Evolutionary conservation across 1,140 invertebrate genomes (phyloP), one percentile per base, ranked within the genome.

Genomic region (Nasonia longicornis): DNA sequence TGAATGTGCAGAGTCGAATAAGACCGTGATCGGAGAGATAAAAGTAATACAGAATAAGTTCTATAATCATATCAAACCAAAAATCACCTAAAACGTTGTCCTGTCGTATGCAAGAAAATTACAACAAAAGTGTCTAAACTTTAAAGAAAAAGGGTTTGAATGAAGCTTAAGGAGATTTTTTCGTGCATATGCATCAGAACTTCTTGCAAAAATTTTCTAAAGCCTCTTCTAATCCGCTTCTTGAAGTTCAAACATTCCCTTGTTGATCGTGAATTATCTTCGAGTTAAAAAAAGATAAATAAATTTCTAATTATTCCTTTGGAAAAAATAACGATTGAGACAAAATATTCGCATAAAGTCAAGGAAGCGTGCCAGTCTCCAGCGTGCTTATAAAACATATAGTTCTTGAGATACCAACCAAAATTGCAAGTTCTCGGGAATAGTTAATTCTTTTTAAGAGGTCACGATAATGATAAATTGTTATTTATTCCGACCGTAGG

Each of bases 361-460:
- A 14, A 73, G 48, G 38, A 78, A 67, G 3, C 20, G 20, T 22
- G 29, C 38, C 76, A 82, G 69, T 82, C 80, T 78, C 70, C 80
- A 82, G 58, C 45, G 42, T 63, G n/a, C 42, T 3, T 70, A 70
- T 31, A 63, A 81, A 76, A 76, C 58, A 58, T 52, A 69, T 38
- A 52, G 6, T 73, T 66, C 70, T 73, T 31, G 38, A 14, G 58
- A 52, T 72, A 72, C 42, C 52, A 11, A 35, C 29, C 72, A 26
- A 66, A 80, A 73, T 74, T 80, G 52, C 6, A 14, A 67, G n/a
- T 76, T n/a, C 31, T 20, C 29, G 16, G 29, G 31, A 22, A 69
- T 85, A 86, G 84, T 87, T 89, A 86, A 87, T 88, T 89, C 67
- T 82, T 86, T 88, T 89, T 89, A 86, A 87, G 86, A 82, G 83